phyloP scores from a whole-genome alignment of 1,140 invertebrate genomes.

The Pachyrhynchus sulphureomaculatus region DNA sequence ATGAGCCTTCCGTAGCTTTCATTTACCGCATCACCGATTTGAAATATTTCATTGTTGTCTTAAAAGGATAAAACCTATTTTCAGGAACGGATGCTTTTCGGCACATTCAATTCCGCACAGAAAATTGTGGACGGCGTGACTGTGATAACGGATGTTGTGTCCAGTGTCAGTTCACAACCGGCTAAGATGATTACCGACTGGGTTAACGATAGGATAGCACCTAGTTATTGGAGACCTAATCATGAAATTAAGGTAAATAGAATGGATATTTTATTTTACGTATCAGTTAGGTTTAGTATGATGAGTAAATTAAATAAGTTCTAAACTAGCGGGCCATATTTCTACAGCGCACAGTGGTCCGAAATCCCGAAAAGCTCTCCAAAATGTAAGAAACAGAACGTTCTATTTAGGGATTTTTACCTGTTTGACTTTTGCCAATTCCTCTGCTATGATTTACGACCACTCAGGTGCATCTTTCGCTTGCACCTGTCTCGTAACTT shows the following conservation, averaged over 20 bases:
- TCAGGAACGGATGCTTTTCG: conserved; percentile 45
- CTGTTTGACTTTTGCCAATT: too few relatives aligned
- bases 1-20: conserved; percentile 9
- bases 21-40: not conserved
- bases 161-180: conserved; percentile 68
- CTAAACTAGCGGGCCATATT: too few relatives aligned
- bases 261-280: not conserved
- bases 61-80: conserved; percentile 45
- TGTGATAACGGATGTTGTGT: conserved; percentile 70
- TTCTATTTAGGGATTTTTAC: too few relatives aligned
- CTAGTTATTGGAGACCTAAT: conserved; percentile 81
- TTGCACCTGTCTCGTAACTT: too few relatives aligned
- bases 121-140: conserved; percentile 74
- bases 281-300: not conserved
- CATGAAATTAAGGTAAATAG: conserved; percentile 64
- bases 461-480: too few relatives aligned
- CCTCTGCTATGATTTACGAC: too few relatives aligned
- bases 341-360: too few relatives aligned
- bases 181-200: conserved; percentile 69
- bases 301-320: not conserved
- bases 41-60: conserved; percentile 2
- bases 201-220: conserved; percentile 77
- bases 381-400: too few relatives aligned
- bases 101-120: conserved; percentile 70
- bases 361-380: too few relatives aligned